Base-by-base conservation (phyloP, 2,888 invertebrate genomes). In the Spialia ferax region DNA sequence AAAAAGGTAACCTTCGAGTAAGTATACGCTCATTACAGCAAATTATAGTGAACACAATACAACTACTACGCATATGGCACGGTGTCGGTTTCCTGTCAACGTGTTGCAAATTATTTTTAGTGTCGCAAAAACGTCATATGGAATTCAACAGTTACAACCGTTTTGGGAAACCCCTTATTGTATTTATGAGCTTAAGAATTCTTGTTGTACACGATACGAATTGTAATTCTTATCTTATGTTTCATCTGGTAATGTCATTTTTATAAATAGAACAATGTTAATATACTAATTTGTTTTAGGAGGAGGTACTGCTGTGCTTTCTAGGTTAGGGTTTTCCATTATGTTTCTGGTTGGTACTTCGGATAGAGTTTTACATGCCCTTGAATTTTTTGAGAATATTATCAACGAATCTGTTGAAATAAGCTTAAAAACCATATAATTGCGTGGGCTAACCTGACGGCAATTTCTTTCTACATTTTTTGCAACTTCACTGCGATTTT, bases 121-220 rank as follows among this genome's bases (percentile, higher is more conserved):
- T 29, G 29, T 63, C 38, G 59, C 50, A 66, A 66, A 60, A 66
- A 66, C 52, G n/a, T 54, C 29, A 29, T 60, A 45, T 35, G 60
- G 60, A 54, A 66, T 66, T 66, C 66, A 54, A 60, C 8, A 18
- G 52, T 54, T 52, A 6, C 23, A 15, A 10, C 54, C 60, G 35
- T 45, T 72, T 72, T 54, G 73, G 75, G 72, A 75, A 76, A 73
- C 70, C 73, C 76, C 69, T 57, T 29, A 29, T 63, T 62, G 68
- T 71, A 73, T 75, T 69, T 71, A 74, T 70, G 70, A 65, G 62
- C 59, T 68, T 70, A 62, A 67, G 61, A 74, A 74, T 74, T 71
- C 73, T 32, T 72, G 10, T 11, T 20, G 48, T 59, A 56, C 70
- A 68, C 50, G 66, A n/a, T 11, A 20, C 38, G 75, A 74, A 75